phyloP scores from a whole-genome alignment of 37 sponge, comb jelly and placozoan species.

The Cladorhizidae sp. region DNA sequence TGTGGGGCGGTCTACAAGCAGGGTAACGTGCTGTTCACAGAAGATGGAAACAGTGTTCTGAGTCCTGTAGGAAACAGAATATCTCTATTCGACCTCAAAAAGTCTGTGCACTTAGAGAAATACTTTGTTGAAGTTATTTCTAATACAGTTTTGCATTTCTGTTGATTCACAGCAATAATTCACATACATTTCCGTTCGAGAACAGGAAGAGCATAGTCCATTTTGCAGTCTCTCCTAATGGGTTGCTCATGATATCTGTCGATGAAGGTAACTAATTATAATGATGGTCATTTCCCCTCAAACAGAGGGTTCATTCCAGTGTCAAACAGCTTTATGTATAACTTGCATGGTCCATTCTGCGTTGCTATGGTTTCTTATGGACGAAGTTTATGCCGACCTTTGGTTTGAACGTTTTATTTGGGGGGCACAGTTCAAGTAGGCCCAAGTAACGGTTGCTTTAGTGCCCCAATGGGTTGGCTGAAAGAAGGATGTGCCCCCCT shows the following conservation, averaged over 20 bases:
- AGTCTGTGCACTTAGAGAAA: conserved; percentile 37
- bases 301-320: too few relatives aligned
- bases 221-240: conserved; percentile 93
- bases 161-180: conserved; percentile 70
- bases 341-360: too few relatives aligned
- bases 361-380: too few relatives aligned
- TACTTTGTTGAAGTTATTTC: neutral
- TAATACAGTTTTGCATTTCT: neutral
- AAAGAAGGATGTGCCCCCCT: too few relatives aligned
- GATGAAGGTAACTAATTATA: conserved; percentile 90
- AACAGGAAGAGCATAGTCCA: conserved; percentile 87
- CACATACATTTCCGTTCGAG: conserved; percentile 93
- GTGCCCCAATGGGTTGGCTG: too few relatives aligned
- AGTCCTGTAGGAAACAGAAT: conserved; percentile 98
- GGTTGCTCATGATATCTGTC: conserved; percentile 80
- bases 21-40: conserved; percentile 86
- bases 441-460: too few relatives aligned
- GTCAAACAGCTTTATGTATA: too few relatives aligned
- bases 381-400: too few relatives aligned
- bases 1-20: conserved; percentile 94
- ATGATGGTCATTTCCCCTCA: too few relatives aligned
- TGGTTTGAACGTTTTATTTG: too few relatives aligned
- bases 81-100: conserved; percentile 95
- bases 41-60: conserved; percentile 77
- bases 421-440: too few relatives aligned